These are phyloP conservation scores for Orius insidiosus DNA, from an alignment of 1,140 invertebrate species.

Conservation along the genomic window DNA sequence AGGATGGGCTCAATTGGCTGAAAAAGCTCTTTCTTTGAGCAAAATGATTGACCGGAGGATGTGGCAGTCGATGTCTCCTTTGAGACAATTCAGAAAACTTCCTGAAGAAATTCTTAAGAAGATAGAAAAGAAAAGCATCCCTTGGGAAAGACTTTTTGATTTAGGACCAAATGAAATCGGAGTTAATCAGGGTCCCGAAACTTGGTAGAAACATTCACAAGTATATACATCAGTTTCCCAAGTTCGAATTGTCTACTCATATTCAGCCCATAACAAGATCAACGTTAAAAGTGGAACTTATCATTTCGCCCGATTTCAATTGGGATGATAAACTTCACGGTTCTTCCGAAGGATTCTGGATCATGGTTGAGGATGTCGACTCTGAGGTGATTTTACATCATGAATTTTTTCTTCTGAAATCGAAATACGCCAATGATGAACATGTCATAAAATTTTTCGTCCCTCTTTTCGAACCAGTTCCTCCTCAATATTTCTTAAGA, in stretches of 20 bases:
- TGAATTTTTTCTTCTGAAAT: constrained; percentile 93
- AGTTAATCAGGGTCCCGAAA: constrained; percentile 88
- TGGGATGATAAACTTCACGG: constrained; percentile 98
- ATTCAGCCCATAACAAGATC: constrained; percentile 95
- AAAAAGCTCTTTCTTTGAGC: constrained; percentile 87
- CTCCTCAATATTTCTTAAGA: constrained; percentile 90
- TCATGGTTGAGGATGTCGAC: constrained; percentile 95
- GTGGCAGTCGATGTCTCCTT: constrained; percentile 99
- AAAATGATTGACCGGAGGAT: constrained; percentile 98
- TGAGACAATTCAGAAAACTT: constrained; percentile 95
- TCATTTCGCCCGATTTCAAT: constrained; percentile 97
- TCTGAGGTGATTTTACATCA: constrained; percentile 91
- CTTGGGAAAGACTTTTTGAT: constrained; percentile 89
- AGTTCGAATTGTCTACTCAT: constrained; percentile 83
- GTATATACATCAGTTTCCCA: constrained; percentile 94
- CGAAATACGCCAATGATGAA: constrained; percentile 86
- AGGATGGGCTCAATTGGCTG: constrained; percentile 94
- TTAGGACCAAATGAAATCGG: constrained; percentile 94
- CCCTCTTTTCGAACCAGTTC: constrained; percentile 93
- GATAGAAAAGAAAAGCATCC: constrained; percentile 95
- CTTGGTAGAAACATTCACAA: constrained; percentile 95
- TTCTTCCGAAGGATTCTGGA: constrained; percentile 95
- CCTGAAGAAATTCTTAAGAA: constrained; percentile 96
- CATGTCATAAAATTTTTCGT: constrained; percentile 97
- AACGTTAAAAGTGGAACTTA: constrained; percentile 85